phyloP scores from a whole-genome alignment of 2,888 invertebrate genomes.

The Tortricodes alternella region DNA sequence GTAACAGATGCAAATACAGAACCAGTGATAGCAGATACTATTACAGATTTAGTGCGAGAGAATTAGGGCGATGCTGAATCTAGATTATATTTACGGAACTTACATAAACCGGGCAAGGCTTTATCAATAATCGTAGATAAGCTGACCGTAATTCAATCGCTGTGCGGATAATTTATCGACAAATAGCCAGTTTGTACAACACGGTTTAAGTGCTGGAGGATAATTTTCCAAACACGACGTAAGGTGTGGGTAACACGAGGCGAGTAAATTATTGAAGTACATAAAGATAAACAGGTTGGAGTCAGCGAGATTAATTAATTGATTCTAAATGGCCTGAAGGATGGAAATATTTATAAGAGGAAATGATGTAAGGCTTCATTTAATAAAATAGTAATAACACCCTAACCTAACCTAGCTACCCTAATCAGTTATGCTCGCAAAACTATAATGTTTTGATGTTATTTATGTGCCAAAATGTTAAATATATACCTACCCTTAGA shows the following conservation, averaged over 20 bases:
- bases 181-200: constrained; percentile 36
- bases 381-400: too few relatives aligned
- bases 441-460: too few relatives aligned
- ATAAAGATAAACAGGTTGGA: constrained; percentile 3
- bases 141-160: constrained; percentile 38
- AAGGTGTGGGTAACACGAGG: constrained; percentile 12
- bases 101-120: constrained; percentile 42
- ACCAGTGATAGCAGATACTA: constrained; percentile 8
- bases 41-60: constrained; percentile 36
- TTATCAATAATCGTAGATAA: constrained; percentile 47
- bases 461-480: too few relatives aligned
- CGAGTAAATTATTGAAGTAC: constrained; percentile 10
- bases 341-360: too few relatives aligned
- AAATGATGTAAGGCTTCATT: too few relatives aligned
- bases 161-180: constrained; percentile 38
- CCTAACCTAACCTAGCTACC: too few relatives aligned
- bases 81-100: constrained; percentile 47
- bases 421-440: too few relatives aligned
- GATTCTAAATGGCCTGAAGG: not conserved
- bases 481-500: too few relatives aligned
- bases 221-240: constrained; percentile 43
- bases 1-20: constrained; percentile 13
- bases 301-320: not conserved
- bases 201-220: constrained; percentile 36
- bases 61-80: constrained; percentile 44